These are phyloP conservation scores for Bombus affinis DNA, from an alignment of 1,140 invertebrate species.

Conservation along the genomic window DNA sequence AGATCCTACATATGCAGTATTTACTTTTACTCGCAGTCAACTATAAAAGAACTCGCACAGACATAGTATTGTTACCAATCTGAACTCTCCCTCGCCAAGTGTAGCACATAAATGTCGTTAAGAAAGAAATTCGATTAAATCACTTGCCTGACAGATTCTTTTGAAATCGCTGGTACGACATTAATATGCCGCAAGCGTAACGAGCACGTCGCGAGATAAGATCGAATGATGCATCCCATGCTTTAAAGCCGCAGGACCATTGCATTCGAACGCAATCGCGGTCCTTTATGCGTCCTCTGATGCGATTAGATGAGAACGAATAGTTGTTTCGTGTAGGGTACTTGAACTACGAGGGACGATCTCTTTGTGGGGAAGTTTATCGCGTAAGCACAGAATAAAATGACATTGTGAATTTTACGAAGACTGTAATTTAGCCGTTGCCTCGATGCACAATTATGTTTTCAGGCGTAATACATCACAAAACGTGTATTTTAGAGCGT, in stretches of 20 bases:
- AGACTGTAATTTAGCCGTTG: background rate
- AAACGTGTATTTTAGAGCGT: background rate
- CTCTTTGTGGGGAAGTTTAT: conserved; percentile 44
- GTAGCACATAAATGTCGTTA: background rate
- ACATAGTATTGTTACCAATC: too few relatives aligned
- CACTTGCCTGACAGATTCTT: background rate
- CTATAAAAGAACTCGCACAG: background rate
- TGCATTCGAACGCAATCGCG: conserved; percentile 31
- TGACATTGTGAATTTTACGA: conserved; percentile 20
- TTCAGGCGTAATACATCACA: background rate
- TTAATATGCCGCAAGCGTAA: conserved; percentile 26
- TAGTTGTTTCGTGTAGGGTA: conserved; percentile 24
- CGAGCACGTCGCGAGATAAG: conserved; percentile 29
- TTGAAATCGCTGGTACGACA: background rate
- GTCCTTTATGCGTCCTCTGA: conserved; percentile 36
- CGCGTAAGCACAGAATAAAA: conserved; percentile 8
- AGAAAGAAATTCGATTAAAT: background rate
- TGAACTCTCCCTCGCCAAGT: too few relatives aligned
- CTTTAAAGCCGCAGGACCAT: background rate
- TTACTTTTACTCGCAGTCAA: background rate
- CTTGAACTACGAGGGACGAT: background rate
- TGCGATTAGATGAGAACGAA: conserved; percentile 45
- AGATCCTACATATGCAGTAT: too few relatives aligned
- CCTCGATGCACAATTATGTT: background rate
- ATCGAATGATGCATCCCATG: conserved; percentile 18